Conservation (phyloP, 2,113 vertebrate species). For the Pseudorasbora parva region DNA sequence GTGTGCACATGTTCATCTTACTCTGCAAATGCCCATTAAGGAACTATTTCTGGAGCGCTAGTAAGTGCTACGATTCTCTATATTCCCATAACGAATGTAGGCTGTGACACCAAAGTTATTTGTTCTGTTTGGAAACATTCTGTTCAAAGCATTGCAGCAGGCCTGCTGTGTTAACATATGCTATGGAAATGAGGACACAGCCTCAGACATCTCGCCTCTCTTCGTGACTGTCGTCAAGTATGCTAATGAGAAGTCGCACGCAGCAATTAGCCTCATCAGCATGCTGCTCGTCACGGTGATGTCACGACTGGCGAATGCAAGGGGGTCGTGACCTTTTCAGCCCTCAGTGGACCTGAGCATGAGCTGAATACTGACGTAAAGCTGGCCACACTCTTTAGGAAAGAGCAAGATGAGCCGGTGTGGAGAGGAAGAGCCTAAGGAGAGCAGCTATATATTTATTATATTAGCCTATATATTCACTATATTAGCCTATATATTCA, state of each 20-base stretch:
- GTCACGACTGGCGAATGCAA: conserved; percentile 56
- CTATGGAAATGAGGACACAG: conserved; percentile 34
- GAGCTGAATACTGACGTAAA: conserved; percentile 61
- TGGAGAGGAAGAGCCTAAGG: not conserved
- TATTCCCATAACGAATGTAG: not conserved
- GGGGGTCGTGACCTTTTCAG: conserved; percentile 72
- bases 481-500: too few relatives aligned
- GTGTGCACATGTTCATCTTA: too few relatives aligned
- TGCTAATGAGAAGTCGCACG: conserved; percentile 59
- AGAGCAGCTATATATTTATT: too few relatives aligned
- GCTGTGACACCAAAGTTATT: not conserved
- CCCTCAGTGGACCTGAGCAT: conserved; percentile 35
- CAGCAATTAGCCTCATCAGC: conserved; percentile 67
- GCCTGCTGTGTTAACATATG: not conserved
- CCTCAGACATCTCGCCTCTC: not conserved
- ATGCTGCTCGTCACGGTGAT: conserved; percentile 65
- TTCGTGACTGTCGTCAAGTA: conserved; percentile 45
- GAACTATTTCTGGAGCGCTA: not conserved
- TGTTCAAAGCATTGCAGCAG: not conserved
- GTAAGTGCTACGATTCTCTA: not conserved
- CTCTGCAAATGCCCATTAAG: too few relatives aligned
- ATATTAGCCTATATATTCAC: too few relatives aligned
- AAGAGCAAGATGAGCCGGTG: not conserved
- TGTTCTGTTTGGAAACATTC: not conserved
- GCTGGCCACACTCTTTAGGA: not conserved